Evolutionary conservation across 2,888 invertebrate genomes (phyloP).

Genomic region (Philhelius pedissequus): DNA sequence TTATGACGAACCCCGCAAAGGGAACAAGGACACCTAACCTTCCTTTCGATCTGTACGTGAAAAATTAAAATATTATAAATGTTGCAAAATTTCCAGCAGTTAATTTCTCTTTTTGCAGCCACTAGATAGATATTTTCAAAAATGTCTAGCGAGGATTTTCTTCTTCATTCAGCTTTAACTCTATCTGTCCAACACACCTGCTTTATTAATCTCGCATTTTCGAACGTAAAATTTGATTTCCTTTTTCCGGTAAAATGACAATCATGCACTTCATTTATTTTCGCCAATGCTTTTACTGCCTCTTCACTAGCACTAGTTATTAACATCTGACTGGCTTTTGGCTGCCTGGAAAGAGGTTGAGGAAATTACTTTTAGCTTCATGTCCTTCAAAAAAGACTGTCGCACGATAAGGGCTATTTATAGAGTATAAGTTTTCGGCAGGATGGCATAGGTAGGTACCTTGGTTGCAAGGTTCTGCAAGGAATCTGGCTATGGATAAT

Average conservation of each 20-base stretch:
- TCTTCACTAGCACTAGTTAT: background rate
- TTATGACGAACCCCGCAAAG: too few species aligned
- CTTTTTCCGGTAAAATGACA: constrained; percentile 22
- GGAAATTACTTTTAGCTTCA: constrained; percentile 16
- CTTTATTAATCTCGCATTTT: constrained; percentile 27
- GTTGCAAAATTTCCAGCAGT: background rate
- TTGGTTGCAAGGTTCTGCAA: background rate
- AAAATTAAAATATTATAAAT: too few species aligned
- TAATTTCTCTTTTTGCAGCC: background rate
- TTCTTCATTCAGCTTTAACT: background rate
- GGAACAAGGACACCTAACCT: too few species aligned
- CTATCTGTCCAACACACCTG: background rate
- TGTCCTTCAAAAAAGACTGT: constrained; percentile 1
- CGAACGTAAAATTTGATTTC: constrained; percentile 30
- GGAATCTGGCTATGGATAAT: background rate
- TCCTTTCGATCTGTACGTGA: too few species aligned
- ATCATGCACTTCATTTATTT: constrained; percentile 17
- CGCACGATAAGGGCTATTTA: background rate
- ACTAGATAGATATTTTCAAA: background rate
- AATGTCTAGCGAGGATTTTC: background rate
- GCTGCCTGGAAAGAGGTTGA: background rate
- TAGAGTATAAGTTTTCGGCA: background rate
- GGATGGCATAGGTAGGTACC: background rate
- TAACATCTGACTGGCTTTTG: background rate
- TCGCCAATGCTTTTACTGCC: background rate